Evolutionary conservation across 2,888 invertebrate genomes (phyloP), one percentile per base, ranked within the genome.

Genomic region (Antheraea assamensis): DNA sequence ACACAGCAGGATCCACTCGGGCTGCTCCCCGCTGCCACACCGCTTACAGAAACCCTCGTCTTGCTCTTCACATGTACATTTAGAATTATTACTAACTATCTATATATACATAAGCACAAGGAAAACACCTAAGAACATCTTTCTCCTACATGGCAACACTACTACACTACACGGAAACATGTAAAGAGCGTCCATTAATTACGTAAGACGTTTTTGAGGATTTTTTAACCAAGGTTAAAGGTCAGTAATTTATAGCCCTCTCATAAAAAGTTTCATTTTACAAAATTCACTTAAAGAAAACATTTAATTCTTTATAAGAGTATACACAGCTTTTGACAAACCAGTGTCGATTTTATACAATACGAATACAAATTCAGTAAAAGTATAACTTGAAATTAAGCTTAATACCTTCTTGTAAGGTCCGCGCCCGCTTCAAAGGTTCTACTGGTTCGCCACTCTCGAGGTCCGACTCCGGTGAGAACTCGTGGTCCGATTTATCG

Each of bases 1-100:
- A 88, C 99, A 99, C 64, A 99, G 93, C 73, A 99, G 93, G 83
- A 99, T 98, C 98, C 98, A 99, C 91, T 99, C 99, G 0, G 99
- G 99, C 90, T 99, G 98, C 89, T 98, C 98, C 0, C 96, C 96
- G 90, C 98, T 98, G 21, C 97, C 96, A 90, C 99, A 99, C 79
- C 97, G 97, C 84, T 97, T 96, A 90, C 99, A 99, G 27, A 97
- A 97, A 30, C 97, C 98, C 75, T 97, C 97, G 78, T 96, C 96
- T 74, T 87, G 84, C 19, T 83, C 88, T 42, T 42, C 42, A 42
- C 7, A 10, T 42, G 42, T 10, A 42, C 8, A 42, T 42, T 10
- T 42, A 42, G 7, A 7, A 42, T 42, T 10, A 42, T 10, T 83
- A 74, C 15, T n/a, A 27, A 15, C 30, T 42, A 17, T 24, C 73